A percentile compares a stretch with the other conserved stretches of the same genome.
These are phyloP conservation scores for Peromyscus polionotus DNA, from an alignment of 2,113 vertebrate species.

Conservation along the genomic window DNA sequence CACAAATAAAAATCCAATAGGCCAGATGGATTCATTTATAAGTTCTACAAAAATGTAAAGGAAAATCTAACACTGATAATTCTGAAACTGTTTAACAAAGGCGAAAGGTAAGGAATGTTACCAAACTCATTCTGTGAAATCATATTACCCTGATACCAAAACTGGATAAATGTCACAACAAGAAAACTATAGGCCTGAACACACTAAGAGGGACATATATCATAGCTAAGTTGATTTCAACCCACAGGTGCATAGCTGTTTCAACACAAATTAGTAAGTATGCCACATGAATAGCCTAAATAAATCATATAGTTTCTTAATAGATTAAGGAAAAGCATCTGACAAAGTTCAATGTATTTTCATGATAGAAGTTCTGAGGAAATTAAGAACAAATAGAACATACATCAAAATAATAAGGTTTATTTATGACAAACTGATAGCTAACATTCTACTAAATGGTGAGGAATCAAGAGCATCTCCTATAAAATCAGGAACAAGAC, in stretches of 20 bases:
- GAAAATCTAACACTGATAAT: background rate
- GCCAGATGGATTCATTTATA: background rate
- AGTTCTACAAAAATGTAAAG: background rate
- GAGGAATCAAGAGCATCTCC: background rate
- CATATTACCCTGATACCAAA: background rate
- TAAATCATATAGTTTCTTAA: background rate
- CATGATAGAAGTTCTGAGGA: background rate
- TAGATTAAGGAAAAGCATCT: background rate
- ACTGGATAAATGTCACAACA: background rate
- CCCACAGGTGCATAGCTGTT: background rate
- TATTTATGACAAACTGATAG: background rate
- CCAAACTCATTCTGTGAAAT: background rate
- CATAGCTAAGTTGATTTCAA: background rate
- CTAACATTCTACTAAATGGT: background rate
- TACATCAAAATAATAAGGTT: background rate
- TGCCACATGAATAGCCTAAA: background rate
- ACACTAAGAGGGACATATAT: background rate
- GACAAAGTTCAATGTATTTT: background rate
- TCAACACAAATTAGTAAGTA: background rate
- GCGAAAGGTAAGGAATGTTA: background rate
- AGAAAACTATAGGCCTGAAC: background rate
- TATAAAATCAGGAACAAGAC: background rate
- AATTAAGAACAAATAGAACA: background rate
- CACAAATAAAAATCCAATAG: background rate
- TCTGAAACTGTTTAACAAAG: background rate